Evolutionary conservation across 2,888 invertebrate genomes (phyloP).

Genomic region (Anorthoa munda): DNA sequence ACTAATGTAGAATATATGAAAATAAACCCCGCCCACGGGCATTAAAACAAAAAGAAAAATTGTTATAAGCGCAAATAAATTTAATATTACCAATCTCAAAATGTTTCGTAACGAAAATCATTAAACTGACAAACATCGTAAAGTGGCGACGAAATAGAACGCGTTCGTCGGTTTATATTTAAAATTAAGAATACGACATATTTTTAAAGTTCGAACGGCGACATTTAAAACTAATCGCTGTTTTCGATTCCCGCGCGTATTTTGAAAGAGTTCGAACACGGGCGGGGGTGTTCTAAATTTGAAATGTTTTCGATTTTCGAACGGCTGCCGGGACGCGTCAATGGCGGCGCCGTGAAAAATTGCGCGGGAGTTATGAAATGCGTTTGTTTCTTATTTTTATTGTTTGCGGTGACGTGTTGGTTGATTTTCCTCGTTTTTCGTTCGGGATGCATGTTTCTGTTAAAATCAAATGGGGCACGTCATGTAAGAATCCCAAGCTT

Average conservation of each 20-base stretch:
- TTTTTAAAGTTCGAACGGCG: slow-evolving; percentile 90
- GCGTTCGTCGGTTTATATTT: slow-evolving; percentile 88
- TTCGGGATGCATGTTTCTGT: slow-evolving; percentile 46
- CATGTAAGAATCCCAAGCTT: slow-evolving; percentile 48
- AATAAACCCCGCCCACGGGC: slow-evolving; percentile 58
- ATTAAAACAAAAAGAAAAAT: slow-evolving; percentile 69
- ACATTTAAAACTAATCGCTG: slow-evolving; percentile 90
- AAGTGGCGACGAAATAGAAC: slow-evolving; percentile 88
- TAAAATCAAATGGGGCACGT: slow-evolving; percentile 53
- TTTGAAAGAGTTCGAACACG: slow-evolving; percentile 87
- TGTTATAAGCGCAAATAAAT: slow-evolving; percentile 79
- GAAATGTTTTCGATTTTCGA: slow-evolving; percentile 89
- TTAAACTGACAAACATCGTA: slow-evolving; percentile 88
- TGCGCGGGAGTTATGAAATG: slow-evolving; percentile 78
- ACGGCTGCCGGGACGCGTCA: slow-evolving; percentile 85
- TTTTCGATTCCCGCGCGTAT: slow-evolving; percentile 89
- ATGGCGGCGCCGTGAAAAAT: slow-evolving; percentile 81
- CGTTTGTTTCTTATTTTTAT: slow-evolving; percentile 74
- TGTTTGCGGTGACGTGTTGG: slow-evolving; percentile 66
- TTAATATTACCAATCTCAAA: slow-evolving; percentile 80
- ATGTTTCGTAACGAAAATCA: slow-evolving; percentile 84
- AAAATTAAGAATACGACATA: slow-evolving; percentile 89
- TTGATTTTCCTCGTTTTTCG: slow-evolving; percentile 63
- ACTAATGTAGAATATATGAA: slow-evolving; percentile 60
- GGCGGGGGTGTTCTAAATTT: slow-evolving; percentile 84